These are phyloP conservation scores for Pipistrellus pygmaeus DNA, from an alignment of 2,797 vertebrate genomes.

Conservation along the genomic window DNA sequence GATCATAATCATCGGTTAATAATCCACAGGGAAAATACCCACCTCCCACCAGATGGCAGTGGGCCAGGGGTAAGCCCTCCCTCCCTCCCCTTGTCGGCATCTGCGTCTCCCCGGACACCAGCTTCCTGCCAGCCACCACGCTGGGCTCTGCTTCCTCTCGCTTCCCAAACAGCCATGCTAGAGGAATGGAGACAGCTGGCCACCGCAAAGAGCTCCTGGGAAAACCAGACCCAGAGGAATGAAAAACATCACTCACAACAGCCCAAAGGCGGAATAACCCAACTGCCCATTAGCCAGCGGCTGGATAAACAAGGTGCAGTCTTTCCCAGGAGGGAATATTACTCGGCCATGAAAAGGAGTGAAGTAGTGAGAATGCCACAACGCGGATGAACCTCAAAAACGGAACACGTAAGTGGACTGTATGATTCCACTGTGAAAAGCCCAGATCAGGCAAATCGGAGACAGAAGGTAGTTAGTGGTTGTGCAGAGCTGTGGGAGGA, in stretches of 20 bases:
- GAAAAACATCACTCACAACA: neutral
- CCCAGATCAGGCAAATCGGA: neutral
- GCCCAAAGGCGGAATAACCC: neutral
- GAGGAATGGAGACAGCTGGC: neutral
- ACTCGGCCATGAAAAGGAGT: neutral
- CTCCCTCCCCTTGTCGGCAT: neutral
- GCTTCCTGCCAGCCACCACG: neutral
- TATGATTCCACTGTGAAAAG: neutral
- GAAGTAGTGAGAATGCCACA: fast-evolving
- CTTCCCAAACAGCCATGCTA: slow-evolving; percentile 44
- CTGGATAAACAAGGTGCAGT: neutral
- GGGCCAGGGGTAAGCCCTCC: neutral
- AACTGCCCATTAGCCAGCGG: neutral
- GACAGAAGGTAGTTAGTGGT: neutral
- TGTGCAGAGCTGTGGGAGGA: neutral
- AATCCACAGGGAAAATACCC: slow-evolving; percentile 48
- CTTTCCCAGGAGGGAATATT: neutral
- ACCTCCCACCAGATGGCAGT: neutral
- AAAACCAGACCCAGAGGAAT: slow-evolving; percentile 3
- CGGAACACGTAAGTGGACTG: fast-evolving
- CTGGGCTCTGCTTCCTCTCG: neutral
- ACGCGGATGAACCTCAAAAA: neutral
- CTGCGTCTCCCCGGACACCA: neutral
- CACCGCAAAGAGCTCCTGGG: neutral
- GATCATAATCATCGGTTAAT: slow-evolving; percentile 61